These are phyloP conservation scores for Eira barbara DNA, from an alignment of 2,113 vertebrate species.

Conservation along the genomic window DNA sequence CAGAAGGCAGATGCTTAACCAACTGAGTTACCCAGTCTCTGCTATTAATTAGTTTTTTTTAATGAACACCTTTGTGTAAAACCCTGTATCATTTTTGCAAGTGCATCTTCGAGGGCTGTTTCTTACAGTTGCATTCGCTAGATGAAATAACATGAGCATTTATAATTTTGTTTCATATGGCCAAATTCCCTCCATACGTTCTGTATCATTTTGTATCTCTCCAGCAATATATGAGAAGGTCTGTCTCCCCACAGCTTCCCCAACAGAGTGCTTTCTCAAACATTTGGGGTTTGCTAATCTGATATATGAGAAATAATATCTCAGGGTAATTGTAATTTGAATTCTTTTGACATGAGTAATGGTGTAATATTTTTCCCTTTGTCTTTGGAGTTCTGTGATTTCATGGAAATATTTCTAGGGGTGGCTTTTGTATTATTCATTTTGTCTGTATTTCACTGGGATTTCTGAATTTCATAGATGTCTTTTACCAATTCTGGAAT, in stretches of 20 bases:
- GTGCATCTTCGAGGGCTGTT: background rate
- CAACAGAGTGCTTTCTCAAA: background rate
- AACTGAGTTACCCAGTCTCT: background rate
- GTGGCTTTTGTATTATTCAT: background rate
- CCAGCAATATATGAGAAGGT: background rate
- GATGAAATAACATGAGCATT: background rate
- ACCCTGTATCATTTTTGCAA: background rate
- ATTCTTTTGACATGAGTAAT: slow-evolving; percentile 29
- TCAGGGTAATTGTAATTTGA: background rate
- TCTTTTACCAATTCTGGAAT: background rate
- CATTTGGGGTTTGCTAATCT: background rate
- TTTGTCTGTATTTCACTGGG: slow-evolving; percentile 7
- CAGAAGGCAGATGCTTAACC: background rate
- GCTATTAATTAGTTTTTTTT: background rate
- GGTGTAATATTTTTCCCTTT: background rate
- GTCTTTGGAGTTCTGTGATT: background rate
- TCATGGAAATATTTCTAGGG: background rate
- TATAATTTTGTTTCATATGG: background rate
- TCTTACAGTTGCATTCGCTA: background rate
- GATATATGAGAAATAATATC: background rate
- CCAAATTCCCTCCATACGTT: background rate
- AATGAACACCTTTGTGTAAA: background rate
- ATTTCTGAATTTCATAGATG: slow-evolving; percentile 2
- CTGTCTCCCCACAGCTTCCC: background rate
- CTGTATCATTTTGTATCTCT: background rate